Base-by-base conservation (phyloP, 35 echinoderm and acorn worm species). In the Heliocidaris tuberculata region DNA sequence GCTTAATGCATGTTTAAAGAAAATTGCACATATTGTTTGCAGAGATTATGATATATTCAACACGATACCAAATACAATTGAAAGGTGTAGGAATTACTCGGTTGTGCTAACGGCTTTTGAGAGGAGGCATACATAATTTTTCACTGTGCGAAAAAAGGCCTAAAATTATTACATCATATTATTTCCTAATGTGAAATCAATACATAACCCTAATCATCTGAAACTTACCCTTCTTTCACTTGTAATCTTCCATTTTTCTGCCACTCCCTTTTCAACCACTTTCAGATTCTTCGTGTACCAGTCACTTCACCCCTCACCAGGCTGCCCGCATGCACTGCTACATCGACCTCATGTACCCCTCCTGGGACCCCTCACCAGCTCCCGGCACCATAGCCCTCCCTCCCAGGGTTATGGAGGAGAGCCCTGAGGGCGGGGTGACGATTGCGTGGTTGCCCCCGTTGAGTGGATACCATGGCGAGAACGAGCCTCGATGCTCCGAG, bases 311-410 rank as follows among this genome's bases (percentile, higher is more conserved):
- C 2, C 93, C 49, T 7, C 97, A 99, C 24, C 98, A 99, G 54
- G 95, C 87, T 47, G 95, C 98, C 47, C 93, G 98, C 11, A 99
- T 99, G 98, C 98, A 99, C 92, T 99, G 98, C 35, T 99, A 99
- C 70, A 94, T 99, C 49, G 97, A 97, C 88, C 94, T 99, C 7
- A 91, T 94, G 24, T 99, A 99, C 92, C 49, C 94, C 54, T 70
- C 98, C 19, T 99, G 98, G 98, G 88, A 94, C 50, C n/a, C 94
- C 21, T 32, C 70, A 16, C 85, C 29, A 8, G 13, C 94, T 6
- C 94, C 50, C 19, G 32, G 94, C 0, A 85, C 95, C 47, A 96
- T 96, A 24, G 93, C 94, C 9, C 95, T 49, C 91, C 90, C 60
- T 35, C 95, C 47, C 27, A 94, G 56, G 93, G 30, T 49, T 19